phyloP scores from a whole-genome alignment of 2,888 invertebrate species.

The Opisthograptis luteolata region DNA sequence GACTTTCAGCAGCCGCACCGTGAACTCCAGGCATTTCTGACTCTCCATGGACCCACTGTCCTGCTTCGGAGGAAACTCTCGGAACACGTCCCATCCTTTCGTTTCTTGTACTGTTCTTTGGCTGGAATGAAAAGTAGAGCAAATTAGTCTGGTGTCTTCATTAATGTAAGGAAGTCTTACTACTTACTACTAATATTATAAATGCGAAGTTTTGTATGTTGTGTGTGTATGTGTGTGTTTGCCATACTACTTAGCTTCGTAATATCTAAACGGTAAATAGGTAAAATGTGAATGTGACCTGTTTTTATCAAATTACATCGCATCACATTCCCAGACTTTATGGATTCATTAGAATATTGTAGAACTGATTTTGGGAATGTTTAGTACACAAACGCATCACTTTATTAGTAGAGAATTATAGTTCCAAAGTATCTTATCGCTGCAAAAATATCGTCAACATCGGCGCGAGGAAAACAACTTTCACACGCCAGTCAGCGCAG shows the following conservation, averaged over 20 bases:
- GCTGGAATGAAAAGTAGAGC: slow-evolving; percentile 76
- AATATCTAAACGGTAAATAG: too few relatives aligned
- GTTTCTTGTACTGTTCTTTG: slow-evolving; percentile 93
- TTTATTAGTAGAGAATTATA: slow-evolving; percentile 30
- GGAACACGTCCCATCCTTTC: slow-evolving; percentile 98
- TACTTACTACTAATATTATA: too few relatives aligned
- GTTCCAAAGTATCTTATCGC: slow-evolving; percentile 13
- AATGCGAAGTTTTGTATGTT: too few relatives aligned
- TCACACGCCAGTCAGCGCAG: slow-evolving; percentile 65
- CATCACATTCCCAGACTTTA: too few relatives aligned
- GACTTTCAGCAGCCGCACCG: slow-evolving; percentile 93
- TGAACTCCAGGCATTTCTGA: slow-evolving; percentile 93
- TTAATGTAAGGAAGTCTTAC: too few relatives aligned
- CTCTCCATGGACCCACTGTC: slow-evolving; percentile 95
- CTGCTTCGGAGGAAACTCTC: slow-evolving; percentile 94
- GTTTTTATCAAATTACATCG: too few relatives aligned
- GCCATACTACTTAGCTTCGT: too few relatives aligned
- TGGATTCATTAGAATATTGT: too few relatives aligned
- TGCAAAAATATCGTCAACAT: slow-evolving; percentile 41
- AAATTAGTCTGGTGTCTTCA: not conserved
- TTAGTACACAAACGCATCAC: too few relatives aligned
- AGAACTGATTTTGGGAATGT: too few relatives aligned
- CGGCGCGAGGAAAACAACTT: slow-evolving; percentile 73
- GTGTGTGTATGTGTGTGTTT: too few relatives aligned
- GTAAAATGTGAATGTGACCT: too few relatives aligned